These are phyloP conservation scores for Hartigia nigra DNA, from an alignment of 2,888 invertebrate species.

Conservation along the genomic window DNA sequence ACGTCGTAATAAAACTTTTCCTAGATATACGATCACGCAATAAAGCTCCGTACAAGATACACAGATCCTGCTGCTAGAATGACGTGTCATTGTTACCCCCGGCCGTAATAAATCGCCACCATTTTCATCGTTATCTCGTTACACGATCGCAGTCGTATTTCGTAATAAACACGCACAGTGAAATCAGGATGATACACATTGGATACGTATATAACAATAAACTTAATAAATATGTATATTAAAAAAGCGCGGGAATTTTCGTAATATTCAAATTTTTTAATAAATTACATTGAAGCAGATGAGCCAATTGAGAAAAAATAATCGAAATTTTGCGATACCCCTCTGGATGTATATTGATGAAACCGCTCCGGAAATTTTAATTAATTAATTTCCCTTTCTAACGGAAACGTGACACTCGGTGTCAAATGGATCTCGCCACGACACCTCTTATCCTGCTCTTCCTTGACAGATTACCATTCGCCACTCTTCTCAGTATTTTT, in stretches of 20 bases:
- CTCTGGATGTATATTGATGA: background rate
- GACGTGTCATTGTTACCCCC: no score
- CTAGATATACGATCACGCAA: background rate
- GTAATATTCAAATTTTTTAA: background rate
- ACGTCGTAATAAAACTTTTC: background rate
- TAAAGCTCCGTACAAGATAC: background rate
- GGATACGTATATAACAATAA: no score
- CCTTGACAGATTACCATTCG: background rate
- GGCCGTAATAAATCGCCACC: no score
- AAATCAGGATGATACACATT: background rate
- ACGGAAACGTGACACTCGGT: background rate
- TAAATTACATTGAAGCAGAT: background rate
- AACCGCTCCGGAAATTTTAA: background rate
- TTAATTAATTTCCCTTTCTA: background rate
- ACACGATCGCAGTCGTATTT: no score
- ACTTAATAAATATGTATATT: background rate
- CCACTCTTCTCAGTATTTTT: no score
- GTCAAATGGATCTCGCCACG: background rate
- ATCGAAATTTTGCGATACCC: background rate
- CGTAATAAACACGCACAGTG: no score
- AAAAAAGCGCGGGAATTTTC: background rate
- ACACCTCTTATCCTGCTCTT: background rate
- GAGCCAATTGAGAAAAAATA: background rate
- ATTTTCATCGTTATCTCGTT: no score
- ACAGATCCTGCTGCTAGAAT: background rate